Conservation (phyloP, 1,140 invertebrate genomes). For the Trachymyrmex cornetzi region DNA sequence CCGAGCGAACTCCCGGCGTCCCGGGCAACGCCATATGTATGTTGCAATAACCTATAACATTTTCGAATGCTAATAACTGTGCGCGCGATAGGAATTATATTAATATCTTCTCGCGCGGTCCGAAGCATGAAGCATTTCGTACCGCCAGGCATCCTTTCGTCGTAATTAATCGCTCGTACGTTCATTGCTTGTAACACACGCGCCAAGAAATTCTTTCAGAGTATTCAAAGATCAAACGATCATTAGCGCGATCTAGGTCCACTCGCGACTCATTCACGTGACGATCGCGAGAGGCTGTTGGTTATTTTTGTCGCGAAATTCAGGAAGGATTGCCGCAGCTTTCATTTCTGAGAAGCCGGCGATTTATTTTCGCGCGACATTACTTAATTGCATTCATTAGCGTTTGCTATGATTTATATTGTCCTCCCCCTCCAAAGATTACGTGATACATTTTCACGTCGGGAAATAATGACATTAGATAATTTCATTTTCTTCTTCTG, state of each 20-base stretch:
- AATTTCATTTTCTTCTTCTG: background rate
- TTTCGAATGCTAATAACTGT: slow-evolving; percentile 79
- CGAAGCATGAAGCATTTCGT: slow-evolving; percentile 68
- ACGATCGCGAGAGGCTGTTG: background rate
- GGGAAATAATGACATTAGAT: background rate
- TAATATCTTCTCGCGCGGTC: slow-evolving; percentile 73
- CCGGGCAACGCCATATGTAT: slow-evolving; percentile 46
- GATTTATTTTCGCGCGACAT: slow-evolving; percentile 1
- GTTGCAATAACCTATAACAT: slow-evolving; percentile 77
- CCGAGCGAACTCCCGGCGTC: slow-evolving; percentile 33
- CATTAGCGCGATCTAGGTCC: slow-evolving; percentile 56
- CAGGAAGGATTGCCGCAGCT: slow-evolving; percentile 41
- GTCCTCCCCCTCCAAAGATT: background rate
- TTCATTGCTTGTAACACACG: slow-evolving; percentile 39
- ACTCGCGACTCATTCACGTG: background rate
- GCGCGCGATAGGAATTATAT: slow-evolving; percentile 66
- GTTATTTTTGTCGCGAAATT: slow-evolving; percentile 62
- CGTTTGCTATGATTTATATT: slow-evolving; percentile 41
- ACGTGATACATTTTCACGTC: background rate
- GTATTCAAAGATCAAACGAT: slow-evolving; percentile 80
- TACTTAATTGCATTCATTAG: slow-evolving; percentile 33
- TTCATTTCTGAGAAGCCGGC: slow-evolving; percentile 59
- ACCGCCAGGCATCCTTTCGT: slow-evolving; percentile 76
- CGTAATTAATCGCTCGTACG: slow-evolving; percentile 82
- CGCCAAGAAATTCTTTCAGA: slow-evolving; percentile 76